A percentile compares a stretch with the other conserved stretches of the same genome.
phyloP scores from a whole-genome alignment of 2,113 vertebrate species.

The Sigmodon hispidus region DNA sequence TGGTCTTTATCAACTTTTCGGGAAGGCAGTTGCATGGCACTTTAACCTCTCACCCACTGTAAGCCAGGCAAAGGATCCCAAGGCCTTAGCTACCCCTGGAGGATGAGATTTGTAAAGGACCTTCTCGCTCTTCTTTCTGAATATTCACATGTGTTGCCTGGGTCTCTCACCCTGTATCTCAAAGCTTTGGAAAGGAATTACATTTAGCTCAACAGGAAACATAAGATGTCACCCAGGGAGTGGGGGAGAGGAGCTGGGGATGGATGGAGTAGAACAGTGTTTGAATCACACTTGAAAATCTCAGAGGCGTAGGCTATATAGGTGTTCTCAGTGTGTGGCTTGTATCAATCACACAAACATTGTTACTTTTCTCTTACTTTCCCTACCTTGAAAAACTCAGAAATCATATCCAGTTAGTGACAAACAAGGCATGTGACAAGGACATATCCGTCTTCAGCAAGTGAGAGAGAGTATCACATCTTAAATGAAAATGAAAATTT shows the following conservation, averaged over 20 bases:
- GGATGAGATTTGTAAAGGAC: neutral
- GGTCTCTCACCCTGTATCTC: neutral
- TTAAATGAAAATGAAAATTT: neutral
- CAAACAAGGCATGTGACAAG: neutral
- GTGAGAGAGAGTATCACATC: neutral
- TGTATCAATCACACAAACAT: neutral
- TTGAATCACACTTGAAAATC: neutral
- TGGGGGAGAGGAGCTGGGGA: neutral
- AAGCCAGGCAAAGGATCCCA: neutral
- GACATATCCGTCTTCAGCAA: neutral
- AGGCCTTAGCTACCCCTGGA: neutral
- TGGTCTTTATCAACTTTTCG: neutral
- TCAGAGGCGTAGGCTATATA: neutral
- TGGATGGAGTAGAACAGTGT: neutral
- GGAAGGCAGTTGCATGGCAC: neutral
- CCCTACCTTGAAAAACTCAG: neutral
- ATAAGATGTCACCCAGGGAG: neutral
- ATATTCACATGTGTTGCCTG: fast-evolving
- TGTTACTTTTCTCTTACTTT: neutral
- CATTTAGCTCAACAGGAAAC: neutral
- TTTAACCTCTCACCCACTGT: neutral
- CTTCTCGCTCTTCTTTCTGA: neutral
- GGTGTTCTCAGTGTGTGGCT: neutral
- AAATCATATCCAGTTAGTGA: neutral
- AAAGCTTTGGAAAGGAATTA: neutral